phyloP scores from a whole-genome alignment of 2,113 vertebrate species.

The Vidua chalybeata region DNA sequence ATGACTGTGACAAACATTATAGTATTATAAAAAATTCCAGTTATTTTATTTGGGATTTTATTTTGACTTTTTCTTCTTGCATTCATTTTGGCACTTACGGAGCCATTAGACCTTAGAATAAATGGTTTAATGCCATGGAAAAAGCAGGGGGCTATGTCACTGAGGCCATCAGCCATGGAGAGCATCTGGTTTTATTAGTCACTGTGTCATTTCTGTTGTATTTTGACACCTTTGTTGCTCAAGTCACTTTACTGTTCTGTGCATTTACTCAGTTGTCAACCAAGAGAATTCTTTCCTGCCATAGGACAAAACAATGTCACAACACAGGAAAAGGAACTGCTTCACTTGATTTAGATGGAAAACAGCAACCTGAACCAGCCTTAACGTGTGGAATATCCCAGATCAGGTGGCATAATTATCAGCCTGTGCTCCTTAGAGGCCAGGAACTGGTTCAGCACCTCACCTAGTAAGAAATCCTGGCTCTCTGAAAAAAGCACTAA shows the following conservation, averaged over 20 bases:
- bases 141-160: background rate
- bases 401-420: background rate
- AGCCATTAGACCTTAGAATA: background rate
- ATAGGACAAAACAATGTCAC: background rate
- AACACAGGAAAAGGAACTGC: background rate
- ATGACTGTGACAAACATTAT: background rate
- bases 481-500: background rate
- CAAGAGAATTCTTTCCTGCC: background rate
- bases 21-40: too few relatives aligned
- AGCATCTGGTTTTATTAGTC: background rate
- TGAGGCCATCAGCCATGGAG: background rate
- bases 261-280: background rate
- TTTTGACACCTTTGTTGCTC: background rate
- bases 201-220: background rate
- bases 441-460: background rate
- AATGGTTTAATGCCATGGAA: fast-evolving
- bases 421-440: background rate
- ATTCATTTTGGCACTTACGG: background rate
- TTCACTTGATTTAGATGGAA: background rate
- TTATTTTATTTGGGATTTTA: background rate
- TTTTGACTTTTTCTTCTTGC: background rate
- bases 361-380: background rate
- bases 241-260: background rate
- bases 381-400: background rate
- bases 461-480: background rate